Percentiles rank a stretch among this genome's conserved stretches.
These are phyloP conservation scores for Lanistes nyassanus DNA, from an alignment of 1,140 invertebrate species.

Conservation along the genomic window DNA sequence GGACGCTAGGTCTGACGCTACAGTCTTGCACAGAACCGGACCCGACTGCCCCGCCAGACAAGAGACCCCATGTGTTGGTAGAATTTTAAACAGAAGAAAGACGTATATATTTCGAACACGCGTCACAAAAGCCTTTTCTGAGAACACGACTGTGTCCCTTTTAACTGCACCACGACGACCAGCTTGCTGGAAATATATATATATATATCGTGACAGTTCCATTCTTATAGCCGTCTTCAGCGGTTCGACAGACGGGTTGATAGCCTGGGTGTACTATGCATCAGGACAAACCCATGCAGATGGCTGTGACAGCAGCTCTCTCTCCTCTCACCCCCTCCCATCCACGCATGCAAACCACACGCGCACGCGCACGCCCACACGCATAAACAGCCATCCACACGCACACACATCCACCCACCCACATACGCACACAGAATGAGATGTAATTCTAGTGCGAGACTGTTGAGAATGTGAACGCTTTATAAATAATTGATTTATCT, in stretches of 20 bases:
- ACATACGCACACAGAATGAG: too few species aligned
- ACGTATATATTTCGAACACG: too few species aligned
- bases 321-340: neutral
- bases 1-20: too few species aligned
- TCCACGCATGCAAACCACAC: neutral
- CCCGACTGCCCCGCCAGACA: neutral
- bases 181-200: neutral
- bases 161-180: too few species aligned
- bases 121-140: too few species aligned
- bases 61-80: neutral
- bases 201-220: neutral
- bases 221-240: neutral
- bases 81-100: neutral
- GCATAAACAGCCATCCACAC: conserved; percentile 7
- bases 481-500: too few species aligned
- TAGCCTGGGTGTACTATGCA: too few species aligned
- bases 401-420: neutral
- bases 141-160: too few species aligned
- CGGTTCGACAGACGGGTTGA: neutral
- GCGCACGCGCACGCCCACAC: conserved; percentile 14
- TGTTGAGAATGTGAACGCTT: too few species aligned
- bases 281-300: too few species aligned
- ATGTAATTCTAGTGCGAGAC: too few species aligned
- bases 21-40: neutral
- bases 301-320: neutral